Base-by-base conservation (phyloP, 2,888 invertebrate species). In the Azorinus chamasolen region DNA sequence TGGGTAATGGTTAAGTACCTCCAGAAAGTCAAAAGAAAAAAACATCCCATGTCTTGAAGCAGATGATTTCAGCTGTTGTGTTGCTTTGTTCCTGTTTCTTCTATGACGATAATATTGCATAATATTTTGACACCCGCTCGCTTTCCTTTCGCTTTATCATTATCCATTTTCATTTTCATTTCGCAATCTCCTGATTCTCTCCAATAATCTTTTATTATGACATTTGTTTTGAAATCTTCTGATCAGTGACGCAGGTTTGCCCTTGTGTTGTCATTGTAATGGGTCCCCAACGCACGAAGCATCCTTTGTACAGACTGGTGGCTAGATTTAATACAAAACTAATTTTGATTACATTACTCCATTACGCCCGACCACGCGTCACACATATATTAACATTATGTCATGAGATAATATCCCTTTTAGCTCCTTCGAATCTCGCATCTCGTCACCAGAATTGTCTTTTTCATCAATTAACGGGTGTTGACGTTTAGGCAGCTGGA, bases 51-150 rank as follows among this genome's bases (percentile, higher is more conserved):
- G 10, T 50, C 50, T 24, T 50, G 18, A 50, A 24, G 50, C 50
- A 50, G 20, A 50, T 50, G 50, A 50, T 50, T 20, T 50, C 24
- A 18, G 22, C 50, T 24, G 50, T 14, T 18, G 10, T 10, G 22
- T 24, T 20, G 18, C 50, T 50, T 50, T 50, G 50, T 50, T 50
- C 20, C 4, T 12, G 12, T 20, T 24, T 24, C 50, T 50, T 24
- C n/a, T 24, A 12, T 18, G 12, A 50, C 24, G 18, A 18, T 22
- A 20, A 50, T 50, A 50, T 50, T 50, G 50, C 24, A 50, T 50
- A 50, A 50, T 50, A 50, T 50, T 50, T 20, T 50, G 50, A 50
- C 50, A 50, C 50, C 50, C 50, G 50, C 24, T 12, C 20, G 14
- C 22, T 18, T 12, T 50, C 18, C 18, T 50, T 16, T 45, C 45